A percentile compares a stretch with the other conserved stretches of the same genome.
These are phyloP conservation scores for Xenentodon cancila DNA, from an alignment of 2,797 vertebrate species.

Conservation along the genomic window DNA sequence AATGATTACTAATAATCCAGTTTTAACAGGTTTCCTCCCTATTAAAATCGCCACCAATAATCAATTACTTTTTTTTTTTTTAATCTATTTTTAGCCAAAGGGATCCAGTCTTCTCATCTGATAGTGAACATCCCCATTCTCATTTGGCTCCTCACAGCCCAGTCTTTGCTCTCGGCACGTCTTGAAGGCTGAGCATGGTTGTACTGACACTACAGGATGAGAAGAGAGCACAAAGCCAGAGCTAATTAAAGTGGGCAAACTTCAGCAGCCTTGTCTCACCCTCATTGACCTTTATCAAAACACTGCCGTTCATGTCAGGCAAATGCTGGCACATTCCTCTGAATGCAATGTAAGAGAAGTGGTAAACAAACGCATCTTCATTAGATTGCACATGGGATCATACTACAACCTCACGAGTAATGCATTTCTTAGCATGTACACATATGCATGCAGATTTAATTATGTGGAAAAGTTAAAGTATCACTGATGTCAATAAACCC, in stretches of 20 bases:
- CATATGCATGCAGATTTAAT: background rate
- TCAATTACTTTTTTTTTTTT: slow-evolving; percentile 22
- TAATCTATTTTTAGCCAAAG: slow-evolving; percentile 40
- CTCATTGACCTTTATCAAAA: slow-evolving; percentile 83
- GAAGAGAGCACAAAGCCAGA: slow-evolving; percentile 64
- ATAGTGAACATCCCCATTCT: slow-evolving; percentile 42
- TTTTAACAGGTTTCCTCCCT: slow-evolving; percentile 32
- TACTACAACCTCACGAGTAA: slow-evolving; percentile 71
- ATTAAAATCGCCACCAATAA: slow-evolving; percentile 46
- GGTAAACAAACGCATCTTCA: slow-evolving; percentile 77
- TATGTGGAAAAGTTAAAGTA: too few relatives aligned
- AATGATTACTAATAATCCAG: slow-evolving; percentile 35
- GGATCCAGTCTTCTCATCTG: slow-evolving; percentile 43
- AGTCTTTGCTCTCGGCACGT: slow-evolving; percentile 56
- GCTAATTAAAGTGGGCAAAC: slow-evolving; percentile 82
- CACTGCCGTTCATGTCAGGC: slow-evolving; percentile 77
- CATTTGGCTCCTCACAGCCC: slow-evolving; percentile 50
- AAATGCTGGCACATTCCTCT: slow-evolving; percentile 69
- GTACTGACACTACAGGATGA: slow-evolving; percentile 64
- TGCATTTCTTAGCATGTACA: slow-evolving; percentile 55
- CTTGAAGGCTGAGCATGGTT: slow-evolving; percentile 60
- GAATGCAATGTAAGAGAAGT: slow-evolving; percentile 49
- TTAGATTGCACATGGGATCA: slow-evolving; percentile 70
- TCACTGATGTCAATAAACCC: slow-evolving; percentile 17
- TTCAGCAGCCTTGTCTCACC: slow-evolving; percentile 75